phyloP scores from a whole-genome alignment of 2,888 invertebrate genomes.

The Formica aserva region DNA sequence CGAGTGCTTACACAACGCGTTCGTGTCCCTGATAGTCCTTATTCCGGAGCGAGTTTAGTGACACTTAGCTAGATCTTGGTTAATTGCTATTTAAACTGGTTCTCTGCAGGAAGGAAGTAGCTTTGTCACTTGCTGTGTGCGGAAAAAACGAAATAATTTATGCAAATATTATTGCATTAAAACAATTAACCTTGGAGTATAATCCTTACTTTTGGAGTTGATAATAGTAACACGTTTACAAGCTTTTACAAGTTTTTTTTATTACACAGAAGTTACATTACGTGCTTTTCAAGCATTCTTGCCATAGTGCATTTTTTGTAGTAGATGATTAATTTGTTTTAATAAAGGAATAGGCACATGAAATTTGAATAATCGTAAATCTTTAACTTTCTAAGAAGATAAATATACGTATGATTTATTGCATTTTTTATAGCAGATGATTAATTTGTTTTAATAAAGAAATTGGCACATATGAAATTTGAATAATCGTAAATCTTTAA shows the following conservation, averaged over 20 bases:
- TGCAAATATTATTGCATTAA: background rate
- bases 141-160: conserved; percentile 8
- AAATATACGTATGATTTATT: background rate
- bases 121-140: conserved; percentile 3
- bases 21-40: background rate
- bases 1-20: background rate
- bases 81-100: conserved; percentile 26
- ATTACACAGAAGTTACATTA: background rate
- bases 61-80: background rate
- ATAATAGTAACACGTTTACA: background rate
- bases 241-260: background rate
- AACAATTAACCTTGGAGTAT: background rate
- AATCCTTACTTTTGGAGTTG: background rate
- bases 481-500: background rate
- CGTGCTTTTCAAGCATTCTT: background rate
- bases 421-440: background rate
- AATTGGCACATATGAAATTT: background rate
- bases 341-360: background rate
- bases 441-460: conserved; percentile 1
- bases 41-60: background rate
- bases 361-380: background rate
- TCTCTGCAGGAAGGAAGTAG: background rate
- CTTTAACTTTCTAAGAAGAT: background rate
- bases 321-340: background rate
- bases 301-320: background rate